Base-by-base conservation (phyloP, 2,888 invertebrate species). In the Acanthosepion esculentum region DNA sequence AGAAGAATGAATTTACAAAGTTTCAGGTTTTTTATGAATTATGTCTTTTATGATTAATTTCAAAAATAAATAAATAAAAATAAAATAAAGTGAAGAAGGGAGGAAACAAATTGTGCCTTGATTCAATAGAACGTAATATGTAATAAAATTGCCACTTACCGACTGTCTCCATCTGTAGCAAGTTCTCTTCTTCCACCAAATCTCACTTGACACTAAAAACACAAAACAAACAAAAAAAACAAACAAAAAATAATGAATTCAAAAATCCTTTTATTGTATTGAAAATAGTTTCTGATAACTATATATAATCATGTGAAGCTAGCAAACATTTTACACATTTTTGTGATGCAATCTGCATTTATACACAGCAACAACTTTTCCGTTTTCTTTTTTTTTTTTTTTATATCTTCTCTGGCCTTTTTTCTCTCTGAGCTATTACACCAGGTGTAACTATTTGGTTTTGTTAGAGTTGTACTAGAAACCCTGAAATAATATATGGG, bases 171-270 rank as follows among this genome's bases (percentile, higher is more conserved):
- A 97, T 99, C 99, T 29, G 99, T 99, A 2, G 99, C 99, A 95
- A 99, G 97, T 97, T 99, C 99, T 94, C 98, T 98, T 97, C 98
- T 98, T 12, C 99, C 99, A 96, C 99, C 99, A 98, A 98, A 99
- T 95, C 98, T 98, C 95, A 98, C 98, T 97, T 99, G 99, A 97
- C 99, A 99, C 97, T 97, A 95, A 55, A 96, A 41, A 41, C 41
- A 96, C 64, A 59, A 59, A 59, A 7, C 6, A 78, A 41, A 41
- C 1, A 41, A 41, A 41, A 1, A 41, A 33, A 18, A 78, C 15
- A n/a, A 33, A 33, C 15, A 78, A n/a, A n/a, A 33, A 78, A 78
- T 0, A 78, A n/a, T 33, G 4, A n/a, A n/a, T 78, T 64, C 26
- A 64, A 26, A 64, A 64, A 29, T n/a, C 12, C 0, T 78, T n/a